Evolutionary conservation across 2,797 vertebrate species (phyloP).

Genomic region (Rousettus madagascariensis): DNA sequence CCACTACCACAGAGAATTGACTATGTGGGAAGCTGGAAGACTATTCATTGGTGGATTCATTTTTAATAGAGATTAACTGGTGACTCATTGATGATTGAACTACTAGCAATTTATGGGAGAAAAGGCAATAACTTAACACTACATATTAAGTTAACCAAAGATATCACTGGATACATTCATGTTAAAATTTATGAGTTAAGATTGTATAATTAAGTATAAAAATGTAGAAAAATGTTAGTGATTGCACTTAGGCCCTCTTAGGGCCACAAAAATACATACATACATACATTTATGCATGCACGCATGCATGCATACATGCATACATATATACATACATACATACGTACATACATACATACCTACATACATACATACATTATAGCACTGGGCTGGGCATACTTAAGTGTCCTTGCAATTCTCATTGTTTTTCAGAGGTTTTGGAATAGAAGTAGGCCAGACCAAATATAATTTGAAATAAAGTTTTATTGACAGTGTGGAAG

Average conservation of each 20-base stretch:
- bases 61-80: slow-evolving; percentile 49
- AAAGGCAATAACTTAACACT: not conserved
- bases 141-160: not conserved
- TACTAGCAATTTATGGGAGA: not conserved
- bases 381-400: not conserved
- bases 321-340: not conserved
- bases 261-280: not conserved
- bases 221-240: not conserved
- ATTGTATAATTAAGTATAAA: not conserved
- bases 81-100: slow-evolving; percentile 46
- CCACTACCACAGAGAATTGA: not conserved
- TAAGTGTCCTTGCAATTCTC: not conserved
- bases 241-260: not conserved
- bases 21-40: not conserved
- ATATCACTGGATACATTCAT: not conserved
- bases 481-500: slow-evolving; percentile 45
- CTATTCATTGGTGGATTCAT: not conserved
- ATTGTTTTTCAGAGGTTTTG: slow-evolving; percentile 44
- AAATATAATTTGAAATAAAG: slow-evolving; percentile 62
- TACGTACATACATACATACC: not conserved
- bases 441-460: slow-evolving; percentile 15
- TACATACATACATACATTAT: not conserved
- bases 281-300: not conserved
- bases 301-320: not conserved
- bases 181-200: slow-evolving; percentile 13